Conservation (phyloP, 2,113 vertebrate genomes). For the Corynorhinus townsendii region DNA sequence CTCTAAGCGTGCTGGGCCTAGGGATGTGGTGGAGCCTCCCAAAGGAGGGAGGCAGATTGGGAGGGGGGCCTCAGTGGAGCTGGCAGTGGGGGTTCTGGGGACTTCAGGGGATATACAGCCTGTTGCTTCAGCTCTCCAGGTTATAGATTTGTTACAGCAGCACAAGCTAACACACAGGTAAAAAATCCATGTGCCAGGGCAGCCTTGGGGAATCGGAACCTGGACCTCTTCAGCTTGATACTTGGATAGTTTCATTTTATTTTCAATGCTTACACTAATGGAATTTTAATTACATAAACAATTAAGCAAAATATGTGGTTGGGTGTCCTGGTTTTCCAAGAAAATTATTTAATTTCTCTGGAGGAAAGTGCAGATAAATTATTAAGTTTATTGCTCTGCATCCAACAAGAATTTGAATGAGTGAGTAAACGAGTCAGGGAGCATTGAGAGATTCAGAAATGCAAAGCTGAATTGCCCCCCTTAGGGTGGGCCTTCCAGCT, state of each 20-base stretch:
- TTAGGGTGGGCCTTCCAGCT: not conserved
- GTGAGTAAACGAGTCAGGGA: not conserved
- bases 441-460: not conserved
- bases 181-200: accelerated
- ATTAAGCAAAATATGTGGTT: not conserved
- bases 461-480: not conserved
- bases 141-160: too few species aligned
- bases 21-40: not conserved
- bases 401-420: too few species aligned
- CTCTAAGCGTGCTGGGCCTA: too few species aligned
- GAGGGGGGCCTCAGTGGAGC: not conserved
- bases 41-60: not conserved
- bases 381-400: not conserved
- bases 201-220: not conserved
- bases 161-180: not conserved
- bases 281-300: not conserved
- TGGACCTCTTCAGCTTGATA: not conserved
- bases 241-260: not conserved
- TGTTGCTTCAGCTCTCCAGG: not conserved
- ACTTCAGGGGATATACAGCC: not conserved
- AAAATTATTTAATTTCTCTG: not conserved
- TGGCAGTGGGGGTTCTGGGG: not conserved
- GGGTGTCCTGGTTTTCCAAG: not conserved
- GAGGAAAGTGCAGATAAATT: not conserved
- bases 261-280: not conserved